A percentile compares a stretch with the other conserved stretches of the same genome.
These are phyloP conservation scores for Oncorhynchus kisutch DNA, from an alignment of 2,113 vertebrate species.

Conservation along the genomic window DNA sequence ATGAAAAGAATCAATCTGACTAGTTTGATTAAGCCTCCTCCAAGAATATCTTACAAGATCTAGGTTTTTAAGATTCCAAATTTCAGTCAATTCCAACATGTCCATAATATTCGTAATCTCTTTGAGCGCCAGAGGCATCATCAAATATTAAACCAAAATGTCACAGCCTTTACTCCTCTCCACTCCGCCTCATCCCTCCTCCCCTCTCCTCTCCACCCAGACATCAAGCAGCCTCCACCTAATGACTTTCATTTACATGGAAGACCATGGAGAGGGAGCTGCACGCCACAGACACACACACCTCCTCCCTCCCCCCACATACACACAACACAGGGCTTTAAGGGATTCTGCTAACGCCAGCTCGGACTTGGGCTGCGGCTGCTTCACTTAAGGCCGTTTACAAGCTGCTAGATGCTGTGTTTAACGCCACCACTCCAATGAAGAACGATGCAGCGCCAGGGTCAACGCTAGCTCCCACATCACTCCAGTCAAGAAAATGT, in stretches of 20 bases:
- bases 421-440: not conserved
- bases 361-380: not conserved
- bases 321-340: not conserved
- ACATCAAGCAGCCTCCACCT: constrained; percentile 49
- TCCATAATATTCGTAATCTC: too few species aligned
- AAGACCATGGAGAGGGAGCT: constrained; percentile 41
- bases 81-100: too few species aligned
- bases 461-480: not conserved
- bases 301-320: not conserved
- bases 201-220: constrained; percentile 23
- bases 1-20: too few species aligned
- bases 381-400: constrained; percentile 1
- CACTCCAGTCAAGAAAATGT: not conserved
- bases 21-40: too few species aligned
- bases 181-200: constrained; percentile 8
- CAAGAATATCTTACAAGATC: too few species aligned
- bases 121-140: not conserved
- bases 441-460: not conserved
- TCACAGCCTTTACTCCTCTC: constrained; percentile 9
- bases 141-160: constrained; percentile 60
- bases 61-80: too few species aligned
- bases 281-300: not conserved
- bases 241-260: constrained; percentile 60
- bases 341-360: not conserved
- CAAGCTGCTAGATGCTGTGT: not conserved